Evolutionary conservation across 1,140 invertebrate species (phyloP).

Genomic region (Pogonomyrmex barbatus): DNA sequence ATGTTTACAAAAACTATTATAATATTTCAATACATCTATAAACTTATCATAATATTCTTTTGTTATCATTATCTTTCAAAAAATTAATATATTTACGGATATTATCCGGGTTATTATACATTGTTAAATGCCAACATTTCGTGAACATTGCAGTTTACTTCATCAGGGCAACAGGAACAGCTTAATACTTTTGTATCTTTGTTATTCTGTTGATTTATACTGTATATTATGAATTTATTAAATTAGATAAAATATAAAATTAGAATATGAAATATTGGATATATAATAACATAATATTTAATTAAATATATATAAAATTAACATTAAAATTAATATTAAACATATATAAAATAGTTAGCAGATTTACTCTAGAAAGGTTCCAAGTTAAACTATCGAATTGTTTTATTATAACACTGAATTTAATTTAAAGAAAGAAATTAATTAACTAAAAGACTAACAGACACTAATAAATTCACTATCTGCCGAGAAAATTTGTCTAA

Average conservation of each 20-base stretch:
- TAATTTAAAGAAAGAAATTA: not conserved
- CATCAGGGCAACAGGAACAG: no score
- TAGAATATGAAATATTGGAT: not conserved
- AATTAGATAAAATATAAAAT: not conserved
- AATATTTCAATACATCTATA: not conserved
- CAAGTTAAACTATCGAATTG: not conserved
- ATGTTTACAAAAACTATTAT: not conserved
- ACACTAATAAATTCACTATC: slow-evolving; percentile 26
- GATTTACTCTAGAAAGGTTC: not conserved
- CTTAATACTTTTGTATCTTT: not conserved
- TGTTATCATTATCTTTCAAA: no score
- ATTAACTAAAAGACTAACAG: not conserved
- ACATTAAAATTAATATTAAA: not conserved
- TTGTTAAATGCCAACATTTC: no score
- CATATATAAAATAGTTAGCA: not conserved
- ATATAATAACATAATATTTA: not conserved
- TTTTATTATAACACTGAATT: not conserved
- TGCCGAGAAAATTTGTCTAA: slow-evolving; percentile 14
- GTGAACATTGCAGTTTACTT: no score
- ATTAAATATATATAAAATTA: no score
- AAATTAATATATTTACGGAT: no score
- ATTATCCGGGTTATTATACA: no score
- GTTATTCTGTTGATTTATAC: slow-evolving; percentile 9
- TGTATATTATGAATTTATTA: not conserved
- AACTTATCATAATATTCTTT: not conserved